Conservation (phyloP, 2,888 invertebrate species). For the Agriopis leucophaearia region DNA sequence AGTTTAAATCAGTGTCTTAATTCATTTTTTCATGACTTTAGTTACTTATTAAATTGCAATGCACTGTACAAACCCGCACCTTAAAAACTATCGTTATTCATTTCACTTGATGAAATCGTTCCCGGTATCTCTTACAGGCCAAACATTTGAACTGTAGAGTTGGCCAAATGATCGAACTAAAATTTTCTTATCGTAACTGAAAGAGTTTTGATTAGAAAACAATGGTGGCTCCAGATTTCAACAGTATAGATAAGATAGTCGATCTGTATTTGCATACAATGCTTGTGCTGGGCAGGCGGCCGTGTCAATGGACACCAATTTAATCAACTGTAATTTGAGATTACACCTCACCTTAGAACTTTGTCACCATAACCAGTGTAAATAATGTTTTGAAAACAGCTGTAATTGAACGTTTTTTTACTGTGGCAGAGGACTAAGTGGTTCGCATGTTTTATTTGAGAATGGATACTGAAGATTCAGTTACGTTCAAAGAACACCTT, state of each 20-base stretch:
- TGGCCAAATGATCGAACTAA: background rate
- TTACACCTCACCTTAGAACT: slow-evolving; percentile 15
- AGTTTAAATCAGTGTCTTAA: too few species aligned
- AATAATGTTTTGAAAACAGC: background rate
- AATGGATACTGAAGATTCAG: slow-evolving; percentile 9
- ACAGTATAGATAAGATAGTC: background rate
- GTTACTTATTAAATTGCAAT: background rate
- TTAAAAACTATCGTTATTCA: slow-evolving; percentile 36
- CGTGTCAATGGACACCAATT: slow-evolving; percentile 44
- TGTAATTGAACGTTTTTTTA: background rate
- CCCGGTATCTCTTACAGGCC: slow-evolving; percentile 40
- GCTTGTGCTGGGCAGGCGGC: slow-evolving; percentile 27
- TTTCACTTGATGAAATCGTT: slow-evolving; percentile 52
- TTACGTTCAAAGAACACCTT: slow-evolving; percentile 24
- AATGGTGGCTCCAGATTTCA: background rate
- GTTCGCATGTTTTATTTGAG: slow-evolving; percentile 9
- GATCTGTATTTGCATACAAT: slow-evolving; percentile 54
- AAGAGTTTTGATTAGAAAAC: background rate
- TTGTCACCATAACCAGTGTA: background rate
- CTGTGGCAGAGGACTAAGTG: slow-evolving; percentile 6
- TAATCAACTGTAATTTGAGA: slow-evolving; percentile 46
- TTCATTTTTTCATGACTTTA: too few species aligned
- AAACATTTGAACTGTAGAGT: background rate
- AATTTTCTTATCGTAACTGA: too few species aligned
- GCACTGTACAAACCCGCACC: background rate